Percentiles rank a stretch among this genome's conserved stretches.
phyloP scores from a whole-genome alignment of 2,113 vertebrate genomes.

The Hippopotamus amphibius region DNA sequence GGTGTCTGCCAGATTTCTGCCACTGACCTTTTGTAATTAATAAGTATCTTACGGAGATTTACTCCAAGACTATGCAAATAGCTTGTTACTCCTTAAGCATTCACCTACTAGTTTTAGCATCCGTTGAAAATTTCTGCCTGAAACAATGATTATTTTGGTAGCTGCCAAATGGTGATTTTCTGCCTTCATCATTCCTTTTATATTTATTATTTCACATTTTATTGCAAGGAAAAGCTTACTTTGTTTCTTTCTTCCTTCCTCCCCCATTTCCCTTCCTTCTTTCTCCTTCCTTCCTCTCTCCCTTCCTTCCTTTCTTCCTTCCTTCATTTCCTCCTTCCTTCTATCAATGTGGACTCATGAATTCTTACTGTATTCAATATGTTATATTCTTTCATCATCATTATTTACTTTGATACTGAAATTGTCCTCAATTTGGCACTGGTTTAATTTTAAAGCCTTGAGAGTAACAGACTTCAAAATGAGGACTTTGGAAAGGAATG shows the following conservation, averaged over 20 bases:
- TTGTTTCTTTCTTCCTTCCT: background rate
- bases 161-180: background rate
- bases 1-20: background rate
- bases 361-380: conserved; percentile 17
- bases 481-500: background rate
- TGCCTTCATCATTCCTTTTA: conserved; percentile 13
- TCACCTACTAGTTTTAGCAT: background rate
- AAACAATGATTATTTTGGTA: background rate
- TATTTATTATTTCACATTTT: conserved; percentile 54
- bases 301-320: background rate
- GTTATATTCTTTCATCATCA: conserved; percentile 12
- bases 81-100: background rate
- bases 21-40: background rate
- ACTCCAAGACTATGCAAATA: background rate
- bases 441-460: conserved; percentile 42
- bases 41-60: background rate
- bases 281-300: background rate
- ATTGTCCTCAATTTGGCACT: background rate
- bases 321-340: background rate
- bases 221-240: background rate
- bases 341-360: background rate
- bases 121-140: background rate
- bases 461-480: background rate
- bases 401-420: conserved; percentile 7
- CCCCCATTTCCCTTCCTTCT: background rate